Evolutionary conservation across 1,140 invertebrate species (phyloP).

Genomic region (Drosophila tropicalis): DNA sequence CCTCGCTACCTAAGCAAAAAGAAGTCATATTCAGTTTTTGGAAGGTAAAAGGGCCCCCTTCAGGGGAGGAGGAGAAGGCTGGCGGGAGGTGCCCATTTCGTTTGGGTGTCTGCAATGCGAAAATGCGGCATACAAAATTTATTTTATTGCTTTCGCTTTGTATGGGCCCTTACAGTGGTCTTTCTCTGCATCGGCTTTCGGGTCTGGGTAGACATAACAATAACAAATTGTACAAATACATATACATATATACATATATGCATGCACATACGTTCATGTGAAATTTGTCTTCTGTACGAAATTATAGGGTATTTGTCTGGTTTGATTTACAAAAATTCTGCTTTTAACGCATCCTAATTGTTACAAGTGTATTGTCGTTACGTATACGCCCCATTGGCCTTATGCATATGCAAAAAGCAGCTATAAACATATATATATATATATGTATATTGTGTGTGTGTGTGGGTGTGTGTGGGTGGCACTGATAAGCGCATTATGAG

Average conservation of each 20-base stretch:
- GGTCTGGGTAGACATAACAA: not conserved
- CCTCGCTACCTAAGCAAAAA: not conserved
- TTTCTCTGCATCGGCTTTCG: not conserved
- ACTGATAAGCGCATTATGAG: conserved; percentile 77
- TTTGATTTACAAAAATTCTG: not conserved
- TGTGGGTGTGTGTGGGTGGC: conserved; percentile 45
- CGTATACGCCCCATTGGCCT: conserved; percentile 60
- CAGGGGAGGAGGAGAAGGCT: too few relatives aligned
- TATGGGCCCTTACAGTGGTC: conserved; percentile 45
- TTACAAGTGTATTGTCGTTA: conserved; percentile 32
- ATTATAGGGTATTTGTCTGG: not conserved
- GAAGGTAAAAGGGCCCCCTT: conserved; percentile 49
- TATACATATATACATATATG: too few relatives aligned
- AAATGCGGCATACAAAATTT: conserved; percentile 79
- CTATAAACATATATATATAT: not conserved
- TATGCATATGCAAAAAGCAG: conserved; percentile 70
- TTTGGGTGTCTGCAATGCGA: conserved; percentile 57
- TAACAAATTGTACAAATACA: not conserved
- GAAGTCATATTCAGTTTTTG: conserved; percentile 21
- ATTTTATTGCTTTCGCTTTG: conserved; percentile 73
- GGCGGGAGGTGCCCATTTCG: conserved; percentile 15
- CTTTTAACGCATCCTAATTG: conserved; percentile 17
- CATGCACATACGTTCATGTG: too few relatives aligned
- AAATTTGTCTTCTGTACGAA: not conserved
- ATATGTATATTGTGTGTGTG: conserved; percentile 10